phyloP scores from a whole-genome alignment of 1,140 invertebrate species.

The Trachymyrmex septentrionalis region DNA sequence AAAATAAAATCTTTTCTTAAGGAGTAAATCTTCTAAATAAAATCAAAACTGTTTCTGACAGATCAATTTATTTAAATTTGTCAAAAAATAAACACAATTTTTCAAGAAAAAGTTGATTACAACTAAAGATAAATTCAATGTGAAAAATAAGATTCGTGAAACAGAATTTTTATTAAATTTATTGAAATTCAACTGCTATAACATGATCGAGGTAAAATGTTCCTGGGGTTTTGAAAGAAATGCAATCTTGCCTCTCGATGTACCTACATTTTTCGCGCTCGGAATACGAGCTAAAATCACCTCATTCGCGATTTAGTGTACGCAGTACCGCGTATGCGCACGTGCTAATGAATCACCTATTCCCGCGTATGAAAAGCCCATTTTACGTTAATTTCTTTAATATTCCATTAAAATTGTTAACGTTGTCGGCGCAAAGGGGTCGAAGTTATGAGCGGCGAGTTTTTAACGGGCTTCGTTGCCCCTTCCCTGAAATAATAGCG shows the following conservation, averaged over 20 bases:
- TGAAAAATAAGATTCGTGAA: not conserved
- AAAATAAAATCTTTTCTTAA: not conserved
- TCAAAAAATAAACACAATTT: not conserved
- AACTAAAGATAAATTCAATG: not conserved
- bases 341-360: constrained; percentile 52
- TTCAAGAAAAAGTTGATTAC: not conserved
- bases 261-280: not conserved
- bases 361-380: constrained; percentile 49
- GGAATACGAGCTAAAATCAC: constrained; percentile 42
- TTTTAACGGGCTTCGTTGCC: constrained; percentile 43
- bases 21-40: not conserved
- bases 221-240: not conserved
- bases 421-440: constrained; percentile 19
- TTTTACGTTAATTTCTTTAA: constrained; percentile 60
- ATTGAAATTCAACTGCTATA: not conserved
- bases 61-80: constrained; percentile 25
- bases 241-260: constrained; percentile 23
- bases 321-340: not conserved
- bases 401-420: constrained; percentile 59
- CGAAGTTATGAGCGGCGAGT: constrained; percentile 1
- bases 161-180: not conserved
- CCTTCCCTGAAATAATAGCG: constrained; percentile 49
- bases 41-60: constrained; percentile 3
- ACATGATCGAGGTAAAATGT: not conserved
- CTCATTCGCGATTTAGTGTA: constrained; percentile 13